Conservation (phyloP, 1,140 invertebrate species). For the Drosophila persimilis region DNA sequence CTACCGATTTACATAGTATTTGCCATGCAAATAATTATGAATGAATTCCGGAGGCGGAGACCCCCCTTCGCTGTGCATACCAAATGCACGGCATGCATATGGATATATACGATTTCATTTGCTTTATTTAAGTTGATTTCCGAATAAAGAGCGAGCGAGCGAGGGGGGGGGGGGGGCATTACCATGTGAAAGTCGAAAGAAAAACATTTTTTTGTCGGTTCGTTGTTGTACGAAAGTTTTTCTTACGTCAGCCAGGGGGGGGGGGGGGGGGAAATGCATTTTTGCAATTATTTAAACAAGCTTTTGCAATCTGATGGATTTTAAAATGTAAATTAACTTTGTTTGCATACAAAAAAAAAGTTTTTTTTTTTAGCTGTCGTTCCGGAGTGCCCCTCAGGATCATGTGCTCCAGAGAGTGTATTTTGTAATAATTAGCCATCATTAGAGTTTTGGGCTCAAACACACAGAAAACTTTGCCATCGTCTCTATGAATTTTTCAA, state of each 20-base stretch:
- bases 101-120: slow-evolving; percentile 54
- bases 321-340: slow-evolving; percentile 62
- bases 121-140: slow-evolving; percentile 58
- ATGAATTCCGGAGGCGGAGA: background rate
- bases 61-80: slow-evolving; percentile 24
- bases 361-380: slow-evolving; percentile 18
- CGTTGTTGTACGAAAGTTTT: slow-evolving; percentile 25
- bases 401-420: slow-evolving; percentile 16
- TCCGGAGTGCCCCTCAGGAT: slow-evolving; percentile 5
- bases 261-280: slow-evolving; percentile 11
- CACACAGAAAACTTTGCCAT: slow-evolving; percentile 26
- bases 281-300: slow-evolving; percentile 53
- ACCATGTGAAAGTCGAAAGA: slow-evolving; percentile 36
- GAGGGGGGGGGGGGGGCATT: slow-evolving; percentile 9
- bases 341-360: slow-evolving; percentile 30
- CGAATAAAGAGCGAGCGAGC: slow-evolving; percentile 24
- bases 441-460: slow-evolving; percentile 46
- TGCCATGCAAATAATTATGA: slow-evolving; percentile 71
- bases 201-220: slow-evolving; percentile 29
- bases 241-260: background rate
- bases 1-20: slow-evolving; percentile 62
- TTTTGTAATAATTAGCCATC: slow-evolving; percentile 67
- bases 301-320: slow-evolving; percentile 46
- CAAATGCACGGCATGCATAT: slow-evolving; percentile 35
- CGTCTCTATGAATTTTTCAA: slow-evolving; percentile 77